Base-by-base conservation (phyloP, 2,113 vertebrate species). In the Callipepla squamata region DNA sequence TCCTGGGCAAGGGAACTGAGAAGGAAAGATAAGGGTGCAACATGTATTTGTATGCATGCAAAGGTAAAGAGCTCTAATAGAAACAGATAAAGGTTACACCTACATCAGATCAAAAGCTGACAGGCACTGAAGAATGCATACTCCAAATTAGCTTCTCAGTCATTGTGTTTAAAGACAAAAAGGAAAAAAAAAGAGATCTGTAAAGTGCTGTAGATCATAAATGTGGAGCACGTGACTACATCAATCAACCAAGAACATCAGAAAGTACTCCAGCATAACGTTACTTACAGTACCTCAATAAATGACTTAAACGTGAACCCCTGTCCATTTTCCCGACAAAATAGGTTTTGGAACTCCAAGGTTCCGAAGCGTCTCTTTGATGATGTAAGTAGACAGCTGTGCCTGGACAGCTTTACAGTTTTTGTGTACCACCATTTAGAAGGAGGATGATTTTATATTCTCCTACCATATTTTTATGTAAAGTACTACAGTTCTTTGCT, bases 41-140 rank as follows among this genome's bases (percentile, higher is more conserved):
- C 1, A 1, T 45, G 5, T 2, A 69, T 8, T 3, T 36, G n/a
- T 25, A 67, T 2, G 8, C 17, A 42, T 3, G 18, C 7, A 67
- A 58, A 83, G 23, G 32, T 0, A 32, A 38, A 77, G 30, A 22
- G 22, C 38, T 53, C 62, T 76, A 51, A 28, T 51, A 78, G 42
- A 80, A 80, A 69, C 13, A 55, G 12, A 38, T 20, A 73, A 53
- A 44, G 34, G 48, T 55, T 77, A 81, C 55, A 72, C 36, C 30
- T 70, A 50, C 45, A 44, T 45, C 25, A 75, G 42, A 61, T 32
- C 25, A 79, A 57, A 87, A 78, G 11, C 13, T 70, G 91, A 38
- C 23, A 40, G 19, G 17, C 20, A 78, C 28, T 34, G 17, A 69
- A 5, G 0, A 3, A 79, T 57, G 32, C 19, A 10, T 17, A 34